Conservation (phyloP, 2,888 invertebrate genomes). For the Leistus spinibarbis region DNA sequence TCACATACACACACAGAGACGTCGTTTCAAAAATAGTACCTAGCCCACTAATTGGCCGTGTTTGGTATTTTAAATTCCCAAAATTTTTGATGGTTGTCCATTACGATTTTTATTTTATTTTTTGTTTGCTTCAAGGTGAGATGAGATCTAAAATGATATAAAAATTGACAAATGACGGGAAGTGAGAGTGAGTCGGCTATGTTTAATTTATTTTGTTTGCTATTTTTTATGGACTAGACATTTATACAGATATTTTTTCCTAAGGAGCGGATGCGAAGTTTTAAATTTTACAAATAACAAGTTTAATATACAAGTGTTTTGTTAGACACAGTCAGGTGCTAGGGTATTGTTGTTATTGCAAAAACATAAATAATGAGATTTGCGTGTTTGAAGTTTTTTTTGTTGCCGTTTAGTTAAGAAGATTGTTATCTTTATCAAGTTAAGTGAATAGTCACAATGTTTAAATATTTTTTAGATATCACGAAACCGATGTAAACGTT, state of each 20-base stretch:
- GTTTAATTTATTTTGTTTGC: neutral
- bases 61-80: neutral
- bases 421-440: neutral
- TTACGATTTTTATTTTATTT: too few species aligned
- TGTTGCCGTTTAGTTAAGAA: neutral
- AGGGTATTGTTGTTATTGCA: neutral
- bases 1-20: too few species aligned
- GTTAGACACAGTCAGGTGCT: neutral
- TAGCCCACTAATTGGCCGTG: neutral
- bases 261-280: neutral
- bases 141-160: neutral
- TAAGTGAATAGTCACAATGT: neutral
- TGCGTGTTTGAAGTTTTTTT: neutral
- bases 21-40: neutral
- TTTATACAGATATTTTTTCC: neutral
- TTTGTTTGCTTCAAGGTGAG: neutral
- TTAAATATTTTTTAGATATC: neutral
- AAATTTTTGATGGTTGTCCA: too few species aligned
- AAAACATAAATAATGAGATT: neutral
- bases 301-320: neutral
- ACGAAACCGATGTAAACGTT: neutral
- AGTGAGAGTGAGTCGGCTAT: neutral
- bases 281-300: neutral
- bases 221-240: neutral
- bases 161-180: slow-evolving; percentile 4